Percentiles rank a stretch among this genome's conserved stretches.
Evolutionary conservation across 2,888 invertebrate species (phyloP).

Genomic region (Phytoseiulus persimilis): DNA sequence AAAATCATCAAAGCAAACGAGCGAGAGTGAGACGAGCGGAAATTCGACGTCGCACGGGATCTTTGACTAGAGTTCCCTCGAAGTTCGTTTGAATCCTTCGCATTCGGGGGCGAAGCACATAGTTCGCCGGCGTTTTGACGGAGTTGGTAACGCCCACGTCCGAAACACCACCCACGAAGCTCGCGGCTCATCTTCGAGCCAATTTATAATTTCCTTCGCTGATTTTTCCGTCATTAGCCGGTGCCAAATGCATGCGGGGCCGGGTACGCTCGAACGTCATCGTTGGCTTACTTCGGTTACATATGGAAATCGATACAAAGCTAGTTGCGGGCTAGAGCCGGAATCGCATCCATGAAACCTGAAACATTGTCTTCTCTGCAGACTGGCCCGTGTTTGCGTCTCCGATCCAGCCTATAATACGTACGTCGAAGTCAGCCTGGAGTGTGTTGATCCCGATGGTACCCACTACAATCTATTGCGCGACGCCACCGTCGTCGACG

Average conservation of each 20-base stretch:
- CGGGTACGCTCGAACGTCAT: neutral
- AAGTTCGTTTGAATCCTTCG: neutral
- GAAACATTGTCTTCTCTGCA: neutral
- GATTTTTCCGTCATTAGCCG: neutral
- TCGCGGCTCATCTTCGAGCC: neutral
- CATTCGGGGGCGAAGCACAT: neutral
- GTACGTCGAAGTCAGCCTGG: conserved; percentile 88
- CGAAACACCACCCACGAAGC: neutral
- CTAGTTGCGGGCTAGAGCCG: too few species aligned
- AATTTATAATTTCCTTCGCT: neutral
- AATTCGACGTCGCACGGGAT: neutral
- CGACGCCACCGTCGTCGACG: conserved; percentile 81
- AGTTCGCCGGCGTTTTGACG: neutral
- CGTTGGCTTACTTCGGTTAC: too few species aligned
- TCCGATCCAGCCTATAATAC: conserved; percentile 91
- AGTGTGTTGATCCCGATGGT: conserved; percentile 63
- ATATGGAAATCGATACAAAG: too few species aligned
- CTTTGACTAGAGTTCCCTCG: neutral
- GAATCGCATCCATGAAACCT: neutral
- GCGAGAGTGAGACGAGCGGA: neutral
- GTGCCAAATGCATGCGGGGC: neutral
- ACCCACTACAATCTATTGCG: conserved; percentile 75
- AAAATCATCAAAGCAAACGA: conserved; percentile 5
- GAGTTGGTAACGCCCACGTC: neutral
- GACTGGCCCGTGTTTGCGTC: conserved; percentile 79